Base-by-base conservation (phyloP, 2,113 vertebrate species). In the Dicaeum eximium region DNA sequence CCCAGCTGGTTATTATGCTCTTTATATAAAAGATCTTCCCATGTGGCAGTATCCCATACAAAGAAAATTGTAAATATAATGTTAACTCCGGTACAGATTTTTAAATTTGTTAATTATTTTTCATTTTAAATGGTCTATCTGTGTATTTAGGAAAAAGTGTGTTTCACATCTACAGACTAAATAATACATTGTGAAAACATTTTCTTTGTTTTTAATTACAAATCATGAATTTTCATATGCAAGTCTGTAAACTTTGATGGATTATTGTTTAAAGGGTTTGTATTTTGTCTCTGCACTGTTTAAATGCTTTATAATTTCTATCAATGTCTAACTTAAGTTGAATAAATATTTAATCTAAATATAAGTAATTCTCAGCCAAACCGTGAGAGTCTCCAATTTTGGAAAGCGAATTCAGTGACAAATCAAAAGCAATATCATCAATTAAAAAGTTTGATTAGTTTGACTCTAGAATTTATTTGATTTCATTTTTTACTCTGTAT, bases 311-410 rank as follows among this genome's bases (percentile, higher is more conserved):
- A n/a, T 4, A 53, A 13, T 65, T 80, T 16, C 18, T 66, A 58
- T 38, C 4, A 45, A 44, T 61, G 18, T 47, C 22, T 86, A 67
- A 9, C 5, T 48, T 71, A 38, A 42, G 1, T 54, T 58, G 7
- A 84, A 48, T 21, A 73, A 13, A 35, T 84, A 70, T 70, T 88
- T 82, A 48, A 80, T 88, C 18, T 30, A 92, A 70, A 67, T 51
- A 60, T n/a, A 2, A 75, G 17, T 53, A 65, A 48, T 47, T 80
- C 27, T 70, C n/a, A 72, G 45, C 4, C 42, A 62, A 78, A 79
- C 42, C 65, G 12, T 42, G 22, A 84, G 28, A 66, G 27, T 66
- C 82, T 86, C 57, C 9, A 80, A 18, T 91, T 91, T 78, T 56
- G 13, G 42, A 86, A 90, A 57, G 13, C 4, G 2, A 67, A 75